Conservation (phyloP, 2,113 vertebrate genomes). For the Anhinga rufa region DNA sequence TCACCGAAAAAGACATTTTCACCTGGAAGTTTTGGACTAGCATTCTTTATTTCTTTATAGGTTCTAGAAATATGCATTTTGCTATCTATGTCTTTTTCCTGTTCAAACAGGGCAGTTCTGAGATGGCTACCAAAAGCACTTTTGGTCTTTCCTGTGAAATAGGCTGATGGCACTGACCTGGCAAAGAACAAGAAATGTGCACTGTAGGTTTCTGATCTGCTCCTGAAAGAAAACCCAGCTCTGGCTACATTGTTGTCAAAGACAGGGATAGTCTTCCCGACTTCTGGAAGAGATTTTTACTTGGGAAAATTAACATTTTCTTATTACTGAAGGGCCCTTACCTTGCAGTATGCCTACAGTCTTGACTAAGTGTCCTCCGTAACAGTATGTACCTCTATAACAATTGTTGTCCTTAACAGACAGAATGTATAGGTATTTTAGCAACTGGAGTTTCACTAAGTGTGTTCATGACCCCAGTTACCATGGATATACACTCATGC, state of each 20-base stretch:
- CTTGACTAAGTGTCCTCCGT: fast-evolving
- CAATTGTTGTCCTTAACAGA: neutral
- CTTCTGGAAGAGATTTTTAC: neutral
- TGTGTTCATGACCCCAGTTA: neutral
- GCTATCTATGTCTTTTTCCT: neutral
- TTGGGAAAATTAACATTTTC: neutral
- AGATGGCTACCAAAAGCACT: neutral
- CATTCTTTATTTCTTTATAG: neutral
- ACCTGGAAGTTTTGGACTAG: neutral
- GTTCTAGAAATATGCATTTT: neutral
- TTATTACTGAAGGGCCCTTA: neutral
- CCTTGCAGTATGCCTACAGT: neutral
- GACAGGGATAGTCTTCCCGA: neutral
- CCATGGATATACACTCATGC: neutral
- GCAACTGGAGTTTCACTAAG: neutral
- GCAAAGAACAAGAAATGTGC: neutral
- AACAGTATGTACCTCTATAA: neutral
- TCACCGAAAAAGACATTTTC: neutral
- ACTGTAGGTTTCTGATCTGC: neutral
- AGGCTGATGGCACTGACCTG: neutral
- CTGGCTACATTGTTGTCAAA: neutral
- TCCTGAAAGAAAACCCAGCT: neutral
- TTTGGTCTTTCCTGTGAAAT: neutral
- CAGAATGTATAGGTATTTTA: neutral
- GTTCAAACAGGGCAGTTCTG: neutral